Evolutionary conservation across 2,113 vertebrate species (phyloP), one percentile per base, ranked within the genome.

Genomic region (Carollia perspicillata): DNA sequence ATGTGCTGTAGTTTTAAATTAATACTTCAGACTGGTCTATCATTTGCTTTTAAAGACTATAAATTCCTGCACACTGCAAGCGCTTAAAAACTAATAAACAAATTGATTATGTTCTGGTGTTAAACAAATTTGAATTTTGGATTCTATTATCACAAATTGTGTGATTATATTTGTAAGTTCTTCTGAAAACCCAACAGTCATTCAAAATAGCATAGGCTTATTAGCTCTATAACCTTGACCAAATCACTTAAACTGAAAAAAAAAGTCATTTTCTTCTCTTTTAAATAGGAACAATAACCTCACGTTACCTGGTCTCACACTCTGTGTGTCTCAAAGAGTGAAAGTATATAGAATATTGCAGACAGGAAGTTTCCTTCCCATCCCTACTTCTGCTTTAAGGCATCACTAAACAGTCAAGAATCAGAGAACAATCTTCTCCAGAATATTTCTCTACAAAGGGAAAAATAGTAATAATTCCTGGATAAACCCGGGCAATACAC

Each of bases 1-100:
- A 35, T 72, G 30, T 86, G 69, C 60, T 55, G 35, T 58, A 28
- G 75, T 83, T 94, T 93, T 90, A 86, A 90, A 66, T 86, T 90
- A 65, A 20, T 71, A 51, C 53, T 69, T 93, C n/a, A 66, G 63
- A 72, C 30, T 66, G 18, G 78, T 4, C 63, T 71, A 49, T 65
- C 60, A 71, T n/a, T 74, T 89, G 30, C 40, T 86, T 83, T 93
- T 58, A 83, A 85, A 92, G 83, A 66, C 4, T 63, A 77, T 77
- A 74, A 94, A 92, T 83, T 93, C 47, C 44, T 93, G 63, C 53
- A 66, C 33, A 77, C 28, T 35, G 44, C 51, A 92, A 40, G 33
- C 44, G 35, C 10, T 30, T 51, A 68, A 77, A 90, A 90, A 87
- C 35, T 47, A 83, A 49, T 65, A 69, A 87, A 81, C 85, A 26